phyloP scores from a whole-genome alignment of 2,797 vertebrate genomes.

The Acipenser oxyrinchus region DNA sequence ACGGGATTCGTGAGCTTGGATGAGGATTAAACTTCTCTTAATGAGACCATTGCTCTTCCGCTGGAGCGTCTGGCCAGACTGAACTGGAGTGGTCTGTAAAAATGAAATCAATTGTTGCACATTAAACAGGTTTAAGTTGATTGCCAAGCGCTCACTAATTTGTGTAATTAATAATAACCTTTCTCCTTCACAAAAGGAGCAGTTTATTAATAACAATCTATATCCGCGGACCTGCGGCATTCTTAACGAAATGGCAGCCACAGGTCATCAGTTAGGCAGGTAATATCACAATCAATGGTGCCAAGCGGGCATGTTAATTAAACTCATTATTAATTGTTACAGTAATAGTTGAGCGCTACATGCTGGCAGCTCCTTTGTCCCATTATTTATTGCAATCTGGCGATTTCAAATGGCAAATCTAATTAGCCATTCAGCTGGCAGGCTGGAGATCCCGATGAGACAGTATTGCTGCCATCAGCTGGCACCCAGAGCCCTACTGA shows the following conservation, averaged over 20 bases:
- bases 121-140: constrained; percentile 89
- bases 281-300: constrained; percentile 86
- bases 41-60: constrained; percentile 97
- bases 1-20: constrained; percentile 93
- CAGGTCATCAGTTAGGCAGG: constrained; percentile 78
- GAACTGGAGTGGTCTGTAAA: constrained; percentile 78
- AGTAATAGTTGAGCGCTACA: constrained; percentile 84
- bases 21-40: constrained; percentile 99
- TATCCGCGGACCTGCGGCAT: constrained; percentile 55
- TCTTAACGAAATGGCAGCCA: constrained; percentile 68
- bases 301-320: constrained; percentile 86
- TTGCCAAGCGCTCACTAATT: constrained; percentile 88
- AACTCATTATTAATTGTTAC: constrained; percentile 94
- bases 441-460: constrained; percentile 65
- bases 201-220: constrained; percentile 98
- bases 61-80: constrained; percentile 43
- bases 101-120: constrained; percentile 97
- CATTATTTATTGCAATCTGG: constrained; percentile 80
- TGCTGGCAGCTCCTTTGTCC: constrained; percentile 81
- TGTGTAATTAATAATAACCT: constrained; percentile 94
- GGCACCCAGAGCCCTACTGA: constrained; percentile 67
- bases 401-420: constrained; percentile 86
- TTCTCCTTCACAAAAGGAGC: constrained; percentile 59
- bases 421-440: constrained; percentile 86
- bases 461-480: constrained; percentile 74